These are phyloP conservation scores for Sarcophaga peregrina DNA, from an alignment of 1,140 invertebrate species.

Conservation along the genomic window DNA sequence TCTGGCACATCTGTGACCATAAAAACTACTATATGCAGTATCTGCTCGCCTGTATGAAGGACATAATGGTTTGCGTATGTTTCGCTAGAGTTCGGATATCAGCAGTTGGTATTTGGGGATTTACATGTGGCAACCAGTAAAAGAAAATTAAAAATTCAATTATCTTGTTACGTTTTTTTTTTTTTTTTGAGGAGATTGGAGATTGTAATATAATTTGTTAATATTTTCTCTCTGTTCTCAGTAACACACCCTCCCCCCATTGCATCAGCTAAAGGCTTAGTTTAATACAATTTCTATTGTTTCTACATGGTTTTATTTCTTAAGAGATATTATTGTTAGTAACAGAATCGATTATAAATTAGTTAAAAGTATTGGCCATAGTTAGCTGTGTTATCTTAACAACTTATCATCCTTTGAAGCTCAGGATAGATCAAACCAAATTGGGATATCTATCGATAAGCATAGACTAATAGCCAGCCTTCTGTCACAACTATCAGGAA, in stretches of 20 bases:
- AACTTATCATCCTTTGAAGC: too few species aligned
- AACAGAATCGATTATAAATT: too few species aligned
- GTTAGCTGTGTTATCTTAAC: too few species aligned
- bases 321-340: too few species aligned
- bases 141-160: constrained; percentile 12
- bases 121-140: background rate
- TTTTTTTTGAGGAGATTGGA: background rate
- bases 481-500: too few species aligned
- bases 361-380: too few species aligned
- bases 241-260: too few species aligned
- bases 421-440: too few species aligned
- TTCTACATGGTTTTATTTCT: too few species aligned
- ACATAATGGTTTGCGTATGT: background rate
- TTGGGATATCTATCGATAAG: too few species aligned
- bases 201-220: background rate
- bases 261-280: background rate
- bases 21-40: background rate
- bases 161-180: background rate
- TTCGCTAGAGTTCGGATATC: background rate
- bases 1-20: background rate
- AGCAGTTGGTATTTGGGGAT: background rate
- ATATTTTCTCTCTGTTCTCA: background rate
- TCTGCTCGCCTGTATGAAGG: background rate
- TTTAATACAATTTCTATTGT: background rate
- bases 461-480: too few species aligned